Evolutionary conservation across 2,797 vertebrate species (phyloP).

Genomic region (Bradypus variegatus): DNA sequence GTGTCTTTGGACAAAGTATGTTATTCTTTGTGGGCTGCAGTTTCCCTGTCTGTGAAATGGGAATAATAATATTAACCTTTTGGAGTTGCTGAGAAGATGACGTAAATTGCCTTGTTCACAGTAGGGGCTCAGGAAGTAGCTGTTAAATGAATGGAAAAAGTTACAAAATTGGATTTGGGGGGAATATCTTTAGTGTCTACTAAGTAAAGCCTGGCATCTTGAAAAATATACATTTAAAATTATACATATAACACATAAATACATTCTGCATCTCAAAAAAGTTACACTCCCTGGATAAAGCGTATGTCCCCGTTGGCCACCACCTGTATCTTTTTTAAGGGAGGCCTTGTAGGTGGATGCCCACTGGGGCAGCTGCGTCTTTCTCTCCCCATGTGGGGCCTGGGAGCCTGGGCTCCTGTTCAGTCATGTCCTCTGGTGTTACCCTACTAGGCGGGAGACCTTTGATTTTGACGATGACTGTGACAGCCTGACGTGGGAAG

Average conservation of each 20-base stretch:
- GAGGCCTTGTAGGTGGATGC: accelerated
- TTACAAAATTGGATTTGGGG: not conserved
- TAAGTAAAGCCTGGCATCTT: not conserved
- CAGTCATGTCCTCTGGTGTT: not conserved
- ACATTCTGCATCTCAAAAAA: not conserved
- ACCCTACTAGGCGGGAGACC: constrained; percentile 84
- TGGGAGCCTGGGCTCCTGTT: not conserved
- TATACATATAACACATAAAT: not conserved
- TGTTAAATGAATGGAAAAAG: not conserved
- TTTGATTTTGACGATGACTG: constrained; percentile 97
- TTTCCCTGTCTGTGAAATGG: not conserved
- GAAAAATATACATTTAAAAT: not conserved
- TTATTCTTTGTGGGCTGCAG: not conserved
- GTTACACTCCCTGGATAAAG: not conserved
- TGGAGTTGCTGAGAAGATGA: not conserved
- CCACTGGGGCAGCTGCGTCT: not conserved
- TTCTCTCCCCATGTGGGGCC: accelerated
- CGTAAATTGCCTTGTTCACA: not conserved
- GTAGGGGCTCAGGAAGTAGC: not conserved
- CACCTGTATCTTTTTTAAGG: not conserved
- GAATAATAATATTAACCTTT: not conserved
- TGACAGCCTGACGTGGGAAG: constrained; percentile 97
- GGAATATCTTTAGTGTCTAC: not conserved
- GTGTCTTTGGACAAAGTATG: not conserved
- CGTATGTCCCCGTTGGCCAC: not conserved